Evolutionary conservation across 1,140 invertebrate genomes (phyloP).

Genomic region (Capitella teleta): DNA sequence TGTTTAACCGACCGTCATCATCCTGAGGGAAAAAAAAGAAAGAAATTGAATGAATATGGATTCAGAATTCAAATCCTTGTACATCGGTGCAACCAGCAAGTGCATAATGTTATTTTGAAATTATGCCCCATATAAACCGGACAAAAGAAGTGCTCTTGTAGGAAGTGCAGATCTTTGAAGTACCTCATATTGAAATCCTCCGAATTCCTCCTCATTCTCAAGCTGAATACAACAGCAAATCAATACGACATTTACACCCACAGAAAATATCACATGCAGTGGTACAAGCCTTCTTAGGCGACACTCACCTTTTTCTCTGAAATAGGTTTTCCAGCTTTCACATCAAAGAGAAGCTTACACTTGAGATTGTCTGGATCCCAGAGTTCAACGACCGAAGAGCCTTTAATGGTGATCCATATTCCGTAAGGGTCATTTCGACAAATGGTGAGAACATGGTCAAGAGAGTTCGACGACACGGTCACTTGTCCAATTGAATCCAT

Average conservation of each 20-base stretch:
- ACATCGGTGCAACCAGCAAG: no score
- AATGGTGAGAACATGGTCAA: slow-evolving; percentile 38
- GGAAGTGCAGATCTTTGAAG: no score
- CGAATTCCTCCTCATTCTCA: no score
- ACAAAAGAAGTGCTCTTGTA: no score
- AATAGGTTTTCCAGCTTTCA: slow-evolving; percentile 31
- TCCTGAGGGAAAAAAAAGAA: neutral
- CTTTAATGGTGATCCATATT: slow-evolving; percentile 44
- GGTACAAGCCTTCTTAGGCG: no score
- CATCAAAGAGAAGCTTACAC: slow-evolving; percentile 46
- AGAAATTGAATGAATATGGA: neutral
- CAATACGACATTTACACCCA: no score
- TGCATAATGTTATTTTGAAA: no score
- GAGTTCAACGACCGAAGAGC: slow-evolving; percentile 46
- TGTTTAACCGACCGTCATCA: neutral
- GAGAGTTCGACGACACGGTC: slow-evolving; percentile 40
- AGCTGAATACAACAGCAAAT: no score
- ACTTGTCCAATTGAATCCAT: slow-evolving; percentile 43
- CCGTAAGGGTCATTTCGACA: slow-evolving; percentile 35
- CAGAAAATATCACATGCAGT: no score
- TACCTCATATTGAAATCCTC: no score
- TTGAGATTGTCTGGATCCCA: slow-evolving; percentile 41
- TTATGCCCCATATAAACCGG: no score
- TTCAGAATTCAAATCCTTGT: no score
- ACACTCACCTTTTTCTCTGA: neutral